These are phyloP conservation scores for Seira musarum DNA, from an alignment of 2,888 invertebrate species.

Conservation along the genomic window DNA sequence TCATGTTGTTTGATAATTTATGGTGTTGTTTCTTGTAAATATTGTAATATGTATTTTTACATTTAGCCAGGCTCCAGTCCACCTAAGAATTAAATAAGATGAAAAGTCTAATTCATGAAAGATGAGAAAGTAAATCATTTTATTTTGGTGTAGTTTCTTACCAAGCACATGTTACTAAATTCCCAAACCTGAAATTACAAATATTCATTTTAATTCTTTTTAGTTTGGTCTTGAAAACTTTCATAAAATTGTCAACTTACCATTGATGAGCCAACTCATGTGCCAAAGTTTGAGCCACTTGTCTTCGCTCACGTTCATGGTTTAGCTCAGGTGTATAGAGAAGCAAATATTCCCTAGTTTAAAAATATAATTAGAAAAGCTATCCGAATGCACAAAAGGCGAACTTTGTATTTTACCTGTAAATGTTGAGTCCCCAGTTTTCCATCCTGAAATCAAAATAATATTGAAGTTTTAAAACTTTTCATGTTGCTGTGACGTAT, in stretches of 20 bases:
- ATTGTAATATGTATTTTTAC: too few species aligned
- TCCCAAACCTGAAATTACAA: constrained; percentile 67
- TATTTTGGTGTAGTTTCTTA: constrained; percentile 19
- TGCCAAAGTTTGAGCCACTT: constrained; percentile 71
- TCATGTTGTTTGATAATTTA: too few species aligned
- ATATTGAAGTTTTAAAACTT: neutral
- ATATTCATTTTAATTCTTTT: neutral
- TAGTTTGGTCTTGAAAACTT: neutral
- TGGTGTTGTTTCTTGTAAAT: too few species aligned
- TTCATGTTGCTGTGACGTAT: too few species aligned
- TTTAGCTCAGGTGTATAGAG: constrained; percentile 44
- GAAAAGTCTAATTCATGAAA: too few species aligned
- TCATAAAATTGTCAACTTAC: constrained; percentile 74
- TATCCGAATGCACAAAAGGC: too few species aligned
- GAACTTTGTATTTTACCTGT: constrained; percentile 37
- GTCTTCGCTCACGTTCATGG: constrained; percentile 53
- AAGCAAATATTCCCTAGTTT: constrained; percentile 51
- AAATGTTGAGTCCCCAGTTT: constrained; percentile 62
- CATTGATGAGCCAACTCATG: constrained; percentile 85
- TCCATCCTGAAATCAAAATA: constrained; percentile 50
- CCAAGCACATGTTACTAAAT: constrained; percentile 71
- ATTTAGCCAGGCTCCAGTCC: constrained; percentile 70
- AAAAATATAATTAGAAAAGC: too few species aligned
- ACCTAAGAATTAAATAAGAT: too few species aligned
- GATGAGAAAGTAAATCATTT: too few species aligned